Evolutionary conservation across 2,888 invertebrate species (phyloP).

Genomic region (Camptogramma bilineatum): DNA sequence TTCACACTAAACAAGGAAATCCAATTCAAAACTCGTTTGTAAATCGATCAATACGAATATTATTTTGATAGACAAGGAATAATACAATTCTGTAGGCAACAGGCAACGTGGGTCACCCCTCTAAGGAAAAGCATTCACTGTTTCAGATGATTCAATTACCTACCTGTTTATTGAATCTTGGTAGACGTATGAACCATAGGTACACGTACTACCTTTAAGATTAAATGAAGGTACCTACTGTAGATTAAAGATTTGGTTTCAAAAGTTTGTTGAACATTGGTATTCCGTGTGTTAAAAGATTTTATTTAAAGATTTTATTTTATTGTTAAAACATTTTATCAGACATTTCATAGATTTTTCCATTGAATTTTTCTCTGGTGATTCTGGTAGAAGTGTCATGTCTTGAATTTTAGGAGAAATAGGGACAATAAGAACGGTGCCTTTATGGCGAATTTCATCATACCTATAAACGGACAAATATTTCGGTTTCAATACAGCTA

Average conservation of each 20-base stretch:
- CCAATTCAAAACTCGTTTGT: slow-evolving; percentile 54
- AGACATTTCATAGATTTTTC: background rate
- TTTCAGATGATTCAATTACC: slow-evolving; percentile 51
- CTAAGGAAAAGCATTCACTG: slow-evolving; percentile 45
- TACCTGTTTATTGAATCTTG: slow-evolving; percentile 47
- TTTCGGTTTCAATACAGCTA: background rate
- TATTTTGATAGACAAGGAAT: slow-evolving; percentile 52
- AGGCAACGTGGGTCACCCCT: slow-evolving; percentile 47
- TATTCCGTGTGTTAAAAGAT: too few species aligned
- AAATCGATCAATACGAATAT: slow-evolving; percentile 50
- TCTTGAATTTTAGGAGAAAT: background rate
- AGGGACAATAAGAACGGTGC: background rate
- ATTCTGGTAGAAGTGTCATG: background rate
- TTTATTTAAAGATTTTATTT: too few species aligned
- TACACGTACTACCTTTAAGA: background rate
- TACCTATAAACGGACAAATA: slow-evolving; percentile 1
- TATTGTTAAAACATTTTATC: background rate
- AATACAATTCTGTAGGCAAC: slow-evolving; percentile 46
- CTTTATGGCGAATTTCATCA: background rate
- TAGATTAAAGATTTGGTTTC: too few species aligned
- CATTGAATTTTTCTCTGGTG: background rate
- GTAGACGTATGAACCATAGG: slow-evolving; percentile 32
- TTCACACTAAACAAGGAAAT: slow-evolving; percentile 43
- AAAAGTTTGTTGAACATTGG: too few species aligned
- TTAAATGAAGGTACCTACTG: background rate